These are phyloP conservation scores for Drosophila erecta DNA, from an alignment of 1,140 invertebrate species.

Conservation along the genomic window DNA sequence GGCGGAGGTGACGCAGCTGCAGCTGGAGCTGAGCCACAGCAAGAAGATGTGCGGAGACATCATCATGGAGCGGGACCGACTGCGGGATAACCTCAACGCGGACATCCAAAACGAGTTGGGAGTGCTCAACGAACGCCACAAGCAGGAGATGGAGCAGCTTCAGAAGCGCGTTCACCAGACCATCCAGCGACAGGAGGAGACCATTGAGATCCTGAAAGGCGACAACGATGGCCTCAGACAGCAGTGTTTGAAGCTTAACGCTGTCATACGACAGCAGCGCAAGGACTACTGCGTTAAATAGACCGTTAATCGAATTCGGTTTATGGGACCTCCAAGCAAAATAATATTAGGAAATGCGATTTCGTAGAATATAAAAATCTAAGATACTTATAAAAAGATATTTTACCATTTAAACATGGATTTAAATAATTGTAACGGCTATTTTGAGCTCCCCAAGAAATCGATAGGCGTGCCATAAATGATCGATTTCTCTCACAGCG, in stretches of 20 bases:
- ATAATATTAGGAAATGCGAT: background rate
- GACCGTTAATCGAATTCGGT: background rate
- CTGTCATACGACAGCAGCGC: slow-evolving; percentile 90
- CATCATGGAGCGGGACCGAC: slow-evolving; percentile 85
- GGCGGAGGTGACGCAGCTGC: slow-evolving; percentile 85
- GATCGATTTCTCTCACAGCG: background rate
- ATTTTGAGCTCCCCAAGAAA: background rate
- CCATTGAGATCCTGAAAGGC: slow-evolving; percentile 88
- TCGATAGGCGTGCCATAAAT: background rate
- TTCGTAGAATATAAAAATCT: background rate
- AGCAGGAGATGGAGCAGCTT: slow-evolving; percentile 85
- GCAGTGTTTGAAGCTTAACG: slow-evolving; percentile 90
- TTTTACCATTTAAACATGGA: too few relatives aligned
- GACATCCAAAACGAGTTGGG: slow-evolving; percentile 86
- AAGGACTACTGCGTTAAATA: slow-evolving; percentile 87
- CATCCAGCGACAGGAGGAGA: slow-evolving; percentile 90
- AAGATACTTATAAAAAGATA: too few relatives aligned
- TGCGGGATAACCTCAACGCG: slow-evolving; percentile 85
- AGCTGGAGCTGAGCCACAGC: slow-evolving; percentile 85
- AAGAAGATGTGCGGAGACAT: slow-evolving; percentile 86
- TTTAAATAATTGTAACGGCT: too few relatives aligned
- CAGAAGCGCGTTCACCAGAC: slow-evolving; percentile 89
- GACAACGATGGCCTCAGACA: slow-evolving; percentile 89
- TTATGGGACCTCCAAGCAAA: background rate
- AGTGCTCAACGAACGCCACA: slow-evolving; percentile 81